Evolutionary conservation across 92 coral and sea anemone genomes (phyloP).

Genomic region (Diadumene lineata): DNA sequence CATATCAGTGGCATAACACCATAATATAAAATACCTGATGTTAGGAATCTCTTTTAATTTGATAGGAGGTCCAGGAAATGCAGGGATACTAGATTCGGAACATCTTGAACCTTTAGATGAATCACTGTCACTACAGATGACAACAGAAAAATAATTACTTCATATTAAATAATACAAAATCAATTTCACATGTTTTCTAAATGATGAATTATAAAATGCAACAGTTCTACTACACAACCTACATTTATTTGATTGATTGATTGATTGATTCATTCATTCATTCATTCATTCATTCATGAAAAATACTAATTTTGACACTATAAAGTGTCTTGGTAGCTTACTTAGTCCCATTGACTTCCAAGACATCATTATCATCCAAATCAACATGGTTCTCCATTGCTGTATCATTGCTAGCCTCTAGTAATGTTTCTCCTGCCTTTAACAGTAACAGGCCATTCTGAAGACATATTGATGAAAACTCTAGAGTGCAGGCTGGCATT

Average conservation of each 20-base stretch:
- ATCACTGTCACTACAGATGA: conserved; percentile 59
- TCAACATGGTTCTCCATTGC: conserved; percentile 51
- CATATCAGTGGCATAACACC: too few relatives aligned
- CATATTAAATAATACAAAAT: too few relatives aligned
- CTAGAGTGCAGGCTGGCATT: conserved; percentile 97
- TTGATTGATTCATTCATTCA: too few relatives aligned
- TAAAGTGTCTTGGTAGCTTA: conserved; percentile 29
- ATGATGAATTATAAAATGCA: background rate
- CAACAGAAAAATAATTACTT: background rate
- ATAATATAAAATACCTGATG: too few relatives aligned
- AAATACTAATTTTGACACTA: too few relatives aligned
- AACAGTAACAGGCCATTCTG: conserved; percentile 90
- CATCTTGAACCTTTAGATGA: conserved; percentile 57
- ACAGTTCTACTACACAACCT: background rate
- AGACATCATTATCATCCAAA: conserved; percentile 55
- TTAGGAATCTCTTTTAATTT: conserved; percentile 90
- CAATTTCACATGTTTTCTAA: background rate
- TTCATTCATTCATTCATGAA: too few relatives aligned
- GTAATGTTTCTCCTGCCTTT: conserved; percentile 42
- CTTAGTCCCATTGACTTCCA: conserved; percentile 60
- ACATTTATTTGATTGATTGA: too few relatives aligned
- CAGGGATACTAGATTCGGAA: conserved; percentile 76
- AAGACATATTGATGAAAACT: conserved; percentile 89
- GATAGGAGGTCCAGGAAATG: conserved; percentile 93
- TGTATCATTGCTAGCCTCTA: conserved; percentile 38